Conservation (phyloP, 2,113 vertebrate species). For the Archocentrus centrarchus region DNA sequence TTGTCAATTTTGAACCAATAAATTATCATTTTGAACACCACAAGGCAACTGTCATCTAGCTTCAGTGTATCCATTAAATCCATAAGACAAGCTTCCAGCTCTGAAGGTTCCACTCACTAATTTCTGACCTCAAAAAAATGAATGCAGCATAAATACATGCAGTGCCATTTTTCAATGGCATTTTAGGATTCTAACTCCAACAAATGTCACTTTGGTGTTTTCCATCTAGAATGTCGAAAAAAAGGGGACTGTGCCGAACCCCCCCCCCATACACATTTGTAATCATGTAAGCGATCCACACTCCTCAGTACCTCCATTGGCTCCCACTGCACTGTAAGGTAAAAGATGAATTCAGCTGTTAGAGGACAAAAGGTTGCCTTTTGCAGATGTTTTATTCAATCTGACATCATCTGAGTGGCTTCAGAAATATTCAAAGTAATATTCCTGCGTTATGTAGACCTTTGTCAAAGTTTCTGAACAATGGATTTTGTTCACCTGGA, state of each 20-base stretch:
- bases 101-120: background rate
- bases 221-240: background rate
- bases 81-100: no score
- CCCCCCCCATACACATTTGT: background rate
- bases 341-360: background rate
- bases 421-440: background rate
- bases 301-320: background rate
- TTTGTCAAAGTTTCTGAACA: constrained; percentile 30
- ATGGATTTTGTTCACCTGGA: background rate
- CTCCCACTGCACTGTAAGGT: background rate
- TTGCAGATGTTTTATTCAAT: constrained; percentile 36
- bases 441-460: background rate
- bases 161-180: background rate
- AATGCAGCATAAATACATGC: background rate
- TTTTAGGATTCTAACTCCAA: background rate
- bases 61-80: no score
- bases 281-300: background rate
- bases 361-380: background rate
- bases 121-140: background rate
- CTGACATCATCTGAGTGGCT: constrained; percentile 9
- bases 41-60: no score
- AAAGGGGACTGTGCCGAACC: background rate
- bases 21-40: no score
- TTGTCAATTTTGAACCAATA: no score
- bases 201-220: background rate